phyloP scores from a whole-genome alignment of 2,888 invertebrate species.

The Caenorhabditis imperialis region DNA sequence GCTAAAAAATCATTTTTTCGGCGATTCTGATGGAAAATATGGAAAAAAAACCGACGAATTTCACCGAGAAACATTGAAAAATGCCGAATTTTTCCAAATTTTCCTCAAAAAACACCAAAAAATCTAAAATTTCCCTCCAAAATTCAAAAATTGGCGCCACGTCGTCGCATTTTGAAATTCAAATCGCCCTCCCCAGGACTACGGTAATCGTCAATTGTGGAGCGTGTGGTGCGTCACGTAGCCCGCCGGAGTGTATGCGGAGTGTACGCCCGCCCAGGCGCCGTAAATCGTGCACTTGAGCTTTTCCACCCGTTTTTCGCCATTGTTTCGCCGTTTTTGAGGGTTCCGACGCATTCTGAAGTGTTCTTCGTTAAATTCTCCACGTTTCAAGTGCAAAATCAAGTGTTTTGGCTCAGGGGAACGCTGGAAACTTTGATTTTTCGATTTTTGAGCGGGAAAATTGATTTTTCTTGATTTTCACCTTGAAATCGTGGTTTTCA shows the following conservation, averaged over 20 bases:
- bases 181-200: constrained; percentile 5
- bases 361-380: neutral
- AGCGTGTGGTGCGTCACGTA: constrained; percentile 50
- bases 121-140: constrained; percentile 2
- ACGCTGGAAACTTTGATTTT: neutral
- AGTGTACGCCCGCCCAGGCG: constrained; percentile 44
- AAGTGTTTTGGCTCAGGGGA: neutral
- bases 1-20: no score
- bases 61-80: no score
- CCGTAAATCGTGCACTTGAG: constrained; percentile 40
- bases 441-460: no score
- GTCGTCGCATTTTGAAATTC: constrained; percentile 35
- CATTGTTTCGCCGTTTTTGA: constrained; percentile 27
- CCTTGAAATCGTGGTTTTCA: no score
- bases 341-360: constrained; percentile 5
- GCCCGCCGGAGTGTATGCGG: constrained; percentile 12
- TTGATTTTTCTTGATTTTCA: no score
- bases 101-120: no score
- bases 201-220: constrained; percentile 27
- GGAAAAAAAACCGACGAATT: no score
- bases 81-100: no score
- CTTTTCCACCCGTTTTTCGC: constrained; percentile 8
- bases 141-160: constrained; percentile 4
- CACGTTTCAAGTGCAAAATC: neutral
- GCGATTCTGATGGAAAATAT: no score